phyloP scores from a whole-genome alignment of 2,888 invertebrate species.

The Chrysotoxum bicinctum region DNA sequence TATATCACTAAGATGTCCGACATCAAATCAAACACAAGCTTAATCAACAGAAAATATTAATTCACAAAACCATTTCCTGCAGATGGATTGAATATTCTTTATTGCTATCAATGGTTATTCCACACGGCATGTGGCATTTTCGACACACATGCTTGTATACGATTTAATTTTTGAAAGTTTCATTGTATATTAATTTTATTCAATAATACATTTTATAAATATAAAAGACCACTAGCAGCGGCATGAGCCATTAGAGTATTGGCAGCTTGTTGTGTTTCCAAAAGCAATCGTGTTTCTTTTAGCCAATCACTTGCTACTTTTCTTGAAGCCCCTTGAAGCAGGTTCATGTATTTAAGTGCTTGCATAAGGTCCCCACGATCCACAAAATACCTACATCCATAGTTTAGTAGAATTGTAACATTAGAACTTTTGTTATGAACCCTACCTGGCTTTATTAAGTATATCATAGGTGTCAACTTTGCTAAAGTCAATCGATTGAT shows the following conservation, averaged over 20 bases:
- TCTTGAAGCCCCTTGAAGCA: constrained; percentile 93
- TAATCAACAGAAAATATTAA: too few species aligned
- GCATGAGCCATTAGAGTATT: constrained; percentile 95
- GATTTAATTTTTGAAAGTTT: too few species aligned
- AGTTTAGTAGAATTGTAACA: background rate
- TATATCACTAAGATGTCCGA: too few species aligned
- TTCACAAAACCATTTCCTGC: too few species aligned
- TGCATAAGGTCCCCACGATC: constrained; percentile 93
- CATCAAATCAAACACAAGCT: too few species aligned
- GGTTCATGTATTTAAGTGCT: constrained; percentile 92
- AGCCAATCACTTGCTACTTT: constrained; percentile 94
- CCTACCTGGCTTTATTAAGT: constrained; percentile 92
- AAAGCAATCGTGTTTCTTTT: constrained; percentile 89
- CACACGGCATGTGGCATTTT: too few species aligned
- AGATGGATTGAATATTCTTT: too few species aligned
- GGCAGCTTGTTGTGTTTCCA: constrained; percentile 95
- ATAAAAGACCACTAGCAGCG: constrained; percentile 85
- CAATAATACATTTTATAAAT: constrained; percentile 81
- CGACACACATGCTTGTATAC: too few species aligned
- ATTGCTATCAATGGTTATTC: too few species aligned
- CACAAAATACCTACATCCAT: constrained; percentile 89
- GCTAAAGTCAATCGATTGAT: constrained; percentile 88
- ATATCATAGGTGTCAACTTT: constrained; percentile 93
- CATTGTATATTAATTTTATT: too few species aligned
- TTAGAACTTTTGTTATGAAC: background rate